Conservation (phyloP, 2,113 vertebrate species). For the Crotalus horridus region DNA sequence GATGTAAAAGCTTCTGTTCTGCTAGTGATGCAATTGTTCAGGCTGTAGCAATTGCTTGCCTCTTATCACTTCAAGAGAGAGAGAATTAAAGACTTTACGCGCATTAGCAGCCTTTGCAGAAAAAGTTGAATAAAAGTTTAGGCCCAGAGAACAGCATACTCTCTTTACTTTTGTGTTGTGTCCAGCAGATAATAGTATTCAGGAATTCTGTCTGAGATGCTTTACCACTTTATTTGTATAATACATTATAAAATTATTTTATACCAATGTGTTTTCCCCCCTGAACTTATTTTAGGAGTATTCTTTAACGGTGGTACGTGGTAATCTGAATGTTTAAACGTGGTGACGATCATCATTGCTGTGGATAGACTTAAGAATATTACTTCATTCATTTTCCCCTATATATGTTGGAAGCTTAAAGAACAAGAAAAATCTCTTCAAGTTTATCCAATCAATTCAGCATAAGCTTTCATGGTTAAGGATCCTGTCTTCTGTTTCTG, state of each 20-base stretch:
- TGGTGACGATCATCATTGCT: background rate
- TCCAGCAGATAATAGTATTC: background rate
- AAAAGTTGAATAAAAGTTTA: background rate
- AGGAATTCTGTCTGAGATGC: background rate
- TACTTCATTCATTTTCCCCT: background rate
- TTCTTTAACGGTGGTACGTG: background rate
- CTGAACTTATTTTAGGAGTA: background rate
- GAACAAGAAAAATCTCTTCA: background rate
- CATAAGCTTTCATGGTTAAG: background rate
- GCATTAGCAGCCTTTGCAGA: background rate
- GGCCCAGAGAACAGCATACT: background rate
- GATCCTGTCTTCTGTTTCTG: background rate
- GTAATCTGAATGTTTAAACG: background rate
- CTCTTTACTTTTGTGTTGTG: background rate
- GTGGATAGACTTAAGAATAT: background rate
- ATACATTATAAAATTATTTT: background rate
- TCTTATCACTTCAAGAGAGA: background rate
- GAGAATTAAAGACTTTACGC: background rate
- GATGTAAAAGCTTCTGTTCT: background rate
- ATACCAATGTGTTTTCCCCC: background rate
- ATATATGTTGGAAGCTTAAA: background rate
- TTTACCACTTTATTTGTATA: background rate
- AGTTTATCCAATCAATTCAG: background rate
- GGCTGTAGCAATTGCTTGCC: fast-evolving
- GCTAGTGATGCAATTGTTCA: background rate